Base-by-base conservation (phyloP, 2,888 invertebrate genomes). In the Coelopa pilipes region DNA sequence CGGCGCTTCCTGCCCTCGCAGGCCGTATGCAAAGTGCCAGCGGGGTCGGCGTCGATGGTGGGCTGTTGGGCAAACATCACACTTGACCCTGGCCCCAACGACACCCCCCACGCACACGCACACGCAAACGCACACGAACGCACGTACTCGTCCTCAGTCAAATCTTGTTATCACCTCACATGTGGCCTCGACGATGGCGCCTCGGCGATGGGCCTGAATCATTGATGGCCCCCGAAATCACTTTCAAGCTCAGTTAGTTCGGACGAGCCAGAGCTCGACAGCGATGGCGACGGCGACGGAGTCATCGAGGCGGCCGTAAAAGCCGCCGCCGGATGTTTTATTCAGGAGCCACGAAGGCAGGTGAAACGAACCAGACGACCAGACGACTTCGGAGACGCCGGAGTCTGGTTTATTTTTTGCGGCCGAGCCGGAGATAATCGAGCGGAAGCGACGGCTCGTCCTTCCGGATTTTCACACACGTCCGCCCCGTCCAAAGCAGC, bases 281-380 rank as follows among this genome's bases (percentile, higher is more conserved):
- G 57, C n/a, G n/a, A n/a, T n/a, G n/a, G n/a, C n/a, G n/a, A n/a
- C n/a, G n/a, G n/a, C n/a, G n/a, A n/a, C 24, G 19, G 15, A 57
- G 49, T 60, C 46, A 49, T 19, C 66, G 46, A 68, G 66, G 50
- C 49, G 66, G 49, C 68, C 68, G 53, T 66, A 68, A 68, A 55
- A 68, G 46, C 17, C 47, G 50, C 66, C 47, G 13, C 47, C 10
- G 47, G 17, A 66, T 68, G 34, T 68, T 68, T 68, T 68, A 68
- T 68, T 53, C 34, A 55, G 53, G 21, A 62, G 49, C 45, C 17
- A 45, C 34, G 34, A 34, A 34, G 34, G 34, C 34, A 34, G 34
- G 34, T 34, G 34, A 7, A 7, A 2, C 2, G 2, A 7, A 2
- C 34, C 4, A 7, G 34, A 2, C 2, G 2, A 7, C 34, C 34